phyloP scores from a whole-genome alignment of 1,140 invertebrate species.

The Choristoneura fumiferana region DNA sequence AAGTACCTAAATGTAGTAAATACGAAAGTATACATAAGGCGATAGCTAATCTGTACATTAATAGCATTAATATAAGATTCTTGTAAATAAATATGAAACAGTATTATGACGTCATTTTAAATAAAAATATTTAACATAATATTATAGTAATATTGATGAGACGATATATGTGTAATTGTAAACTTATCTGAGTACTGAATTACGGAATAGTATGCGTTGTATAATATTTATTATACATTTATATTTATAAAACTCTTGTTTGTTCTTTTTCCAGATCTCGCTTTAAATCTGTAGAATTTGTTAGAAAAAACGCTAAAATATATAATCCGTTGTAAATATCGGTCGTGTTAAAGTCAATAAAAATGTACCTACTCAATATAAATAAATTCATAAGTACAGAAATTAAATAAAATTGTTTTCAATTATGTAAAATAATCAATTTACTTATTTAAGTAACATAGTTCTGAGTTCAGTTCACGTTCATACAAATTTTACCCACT shows the following conservation, averaged over 20 bases:
- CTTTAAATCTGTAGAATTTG: slow-evolving; percentile 1
- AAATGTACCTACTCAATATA: too few species aligned
- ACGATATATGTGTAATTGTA: neutral
- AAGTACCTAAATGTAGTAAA: too few species aligned
- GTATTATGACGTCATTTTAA: slow-evolving; percentile 30
- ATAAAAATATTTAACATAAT: slow-evolving; percentile 22
- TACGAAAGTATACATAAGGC: too few species aligned
- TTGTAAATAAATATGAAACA: slow-evolving; percentile 33
- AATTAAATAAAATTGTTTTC: too few species aligned
- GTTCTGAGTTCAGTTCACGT: too few species aligned
- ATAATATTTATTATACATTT: neutral
- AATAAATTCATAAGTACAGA: too few species aligned
- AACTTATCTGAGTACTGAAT: neutral
- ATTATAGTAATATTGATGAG: slow-evolving; percentile 17
- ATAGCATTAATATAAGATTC: neutral
- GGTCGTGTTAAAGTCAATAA: too few species aligned
- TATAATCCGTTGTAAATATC: neutral
- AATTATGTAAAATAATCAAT: too few species aligned
- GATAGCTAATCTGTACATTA: neutral
- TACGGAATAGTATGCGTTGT: neutral
- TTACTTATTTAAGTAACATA: too few species aligned
- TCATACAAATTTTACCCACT: too few species aligned
- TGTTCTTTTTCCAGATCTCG: neutral
- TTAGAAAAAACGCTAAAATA: neutral
- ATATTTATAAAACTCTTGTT: neutral